phyloP scores from a whole-genome alignment of 2,888 invertebrate genomes.

The Cactoblastis cactorum region DNA sequence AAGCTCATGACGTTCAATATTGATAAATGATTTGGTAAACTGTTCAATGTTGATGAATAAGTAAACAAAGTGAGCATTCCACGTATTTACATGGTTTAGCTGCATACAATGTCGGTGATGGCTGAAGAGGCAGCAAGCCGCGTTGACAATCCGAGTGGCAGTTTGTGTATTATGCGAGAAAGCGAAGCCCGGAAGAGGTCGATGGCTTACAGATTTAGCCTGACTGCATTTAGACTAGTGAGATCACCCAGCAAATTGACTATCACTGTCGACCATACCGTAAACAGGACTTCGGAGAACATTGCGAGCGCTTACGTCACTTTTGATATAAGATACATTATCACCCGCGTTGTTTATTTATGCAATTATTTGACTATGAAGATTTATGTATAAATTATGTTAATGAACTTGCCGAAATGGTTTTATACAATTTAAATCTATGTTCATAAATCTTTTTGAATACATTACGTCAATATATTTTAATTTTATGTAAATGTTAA shows the following conservation, averaged over 20 bases:
- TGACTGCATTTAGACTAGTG: constrained; percentile 67
- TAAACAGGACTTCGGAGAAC: constrained; percentile 10
- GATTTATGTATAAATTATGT: too few relatives aligned
- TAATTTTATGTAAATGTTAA: too few relatives aligned
- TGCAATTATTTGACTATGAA: too few relatives aligned
- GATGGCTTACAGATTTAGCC: constrained; percentile 66
- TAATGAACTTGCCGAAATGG: too few relatives aligned
- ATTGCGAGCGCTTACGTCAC: constrained; percentile 9
- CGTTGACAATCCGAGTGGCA: constrained; percentile 65
- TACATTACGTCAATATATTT: too few relatives aligned
- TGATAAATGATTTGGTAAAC: constrained; percentile 55
- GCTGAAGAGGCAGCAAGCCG: constrained; percentile 39
- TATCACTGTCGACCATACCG: constrained; percentile 27
- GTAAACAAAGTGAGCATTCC: constrained; percentile 53
- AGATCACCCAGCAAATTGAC: constrained; percentile 62
- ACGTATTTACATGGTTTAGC: constrained; percentile 50
- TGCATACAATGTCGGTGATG: constrained; percentile 34
- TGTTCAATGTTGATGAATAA: constrained; percentile 46
- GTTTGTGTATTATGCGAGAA: constrained; percentile 70
- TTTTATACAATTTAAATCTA: too few relatives aligned
- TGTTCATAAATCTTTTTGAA: too few relatives aligned
- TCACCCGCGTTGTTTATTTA: too few relatives aligned
- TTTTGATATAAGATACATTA: constrained; percentile 6
- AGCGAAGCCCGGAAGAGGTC: constrained; percentile 64
- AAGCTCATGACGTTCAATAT: constrained; percentile 37